Base-by-base conservation (phyloP, 2,888 invertebrate species). In the Lacanobia oleracea region DNA sequence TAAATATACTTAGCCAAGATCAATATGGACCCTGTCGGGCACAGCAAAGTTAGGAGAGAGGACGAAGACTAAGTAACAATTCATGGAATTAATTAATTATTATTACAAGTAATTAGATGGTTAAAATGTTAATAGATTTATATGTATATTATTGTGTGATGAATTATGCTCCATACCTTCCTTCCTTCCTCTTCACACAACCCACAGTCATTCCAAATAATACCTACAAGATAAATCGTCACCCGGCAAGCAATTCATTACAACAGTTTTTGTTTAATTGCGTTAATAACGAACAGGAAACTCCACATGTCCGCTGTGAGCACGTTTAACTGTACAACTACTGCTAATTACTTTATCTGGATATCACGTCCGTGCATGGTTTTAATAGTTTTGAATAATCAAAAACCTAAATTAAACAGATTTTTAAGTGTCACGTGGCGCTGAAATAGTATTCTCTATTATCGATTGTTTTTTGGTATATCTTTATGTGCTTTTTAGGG, bases 331-430 rank as follows among this genome's bases (percentile, higher is more conserved):
- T 77, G 65, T 78, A 69, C 27, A 9, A 45, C 21, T 23, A 62
- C 48, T n/a, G 53, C 33, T 69, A 78, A 85, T 86, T 74, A 81
- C 64, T 81, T 68, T 76, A 84, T 79, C 81, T 83, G 63, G 27
- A 66, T 78, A 85, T 81, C 78, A 84, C 86, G 83, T 82, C 86
- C 85, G 85, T 59, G 57, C 67, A 74, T 78, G 77, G 79, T 85
- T 72, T 54, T 59, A 66, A 67, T 54, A 21, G 61, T 53, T 67
- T 60, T 67, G 33, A 81, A 78, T 67, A 48, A n/a, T n/a, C n/a
- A n/a, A 33, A 37, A 45, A 3, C 18, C 14, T 27, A n/a, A 50
- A 23, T 56, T 27, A 27, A 27, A 27, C 27, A 1, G 27, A 2
- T 27, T 33, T 33, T 33, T 33, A 33, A 43, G 23, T 21, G n/a